Percentiles rank a stretch among this genome's conserved stretches.
Conservation (phyloP, 2,113 vertebrate genomes). For the Cyprichromis sp. region DNA sequence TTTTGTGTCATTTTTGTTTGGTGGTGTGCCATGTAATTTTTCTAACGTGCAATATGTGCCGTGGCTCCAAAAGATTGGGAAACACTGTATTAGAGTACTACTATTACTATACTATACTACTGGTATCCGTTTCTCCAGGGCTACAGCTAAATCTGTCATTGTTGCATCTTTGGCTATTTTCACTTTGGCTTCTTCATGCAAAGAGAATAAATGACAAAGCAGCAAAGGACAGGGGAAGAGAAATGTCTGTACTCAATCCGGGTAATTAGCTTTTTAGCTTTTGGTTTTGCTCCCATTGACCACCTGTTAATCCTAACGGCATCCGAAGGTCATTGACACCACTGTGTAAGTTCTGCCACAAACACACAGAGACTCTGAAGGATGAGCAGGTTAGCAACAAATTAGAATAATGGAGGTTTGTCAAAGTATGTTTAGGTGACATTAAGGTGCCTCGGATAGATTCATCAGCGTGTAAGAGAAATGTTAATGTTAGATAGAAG, state of each 20-base stretch:
- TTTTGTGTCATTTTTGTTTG: not conserved
- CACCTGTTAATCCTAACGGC: slow-evolving; percentile 18
- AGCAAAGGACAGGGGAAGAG: not conserved
- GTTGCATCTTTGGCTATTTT: not conserved
- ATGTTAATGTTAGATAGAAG: not conserved
- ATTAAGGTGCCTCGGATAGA: not conserved
- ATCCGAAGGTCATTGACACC: slow-evolving; percentile 32
- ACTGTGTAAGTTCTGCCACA: not conserved
- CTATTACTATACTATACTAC: not conserved
- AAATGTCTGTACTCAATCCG: not conserved
- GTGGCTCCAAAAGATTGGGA: not conserved
- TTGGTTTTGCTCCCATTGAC: slow-evolving; percentile 16
- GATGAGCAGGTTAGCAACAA: not conserved
- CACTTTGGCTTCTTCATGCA: not conserved
- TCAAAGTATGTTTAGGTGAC: not conserved
- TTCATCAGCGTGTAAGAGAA: not conserved
- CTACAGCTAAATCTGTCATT: not conserved
- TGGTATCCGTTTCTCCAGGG: not conserved
- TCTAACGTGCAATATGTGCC: not conserved
- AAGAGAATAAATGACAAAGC: not conserved
- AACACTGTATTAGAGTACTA: not conserved
- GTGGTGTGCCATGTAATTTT: not conserved
- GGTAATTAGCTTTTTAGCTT: slow-evolving; percentile 31
- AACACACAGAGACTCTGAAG: not conserved
- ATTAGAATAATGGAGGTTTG: not conserved